Percentiles rank a stretch among this genome's conserved stretches.
Conservation (phyloP, 2,797 vertebrate species). For the Enteromius fasciolatus region DNA sequence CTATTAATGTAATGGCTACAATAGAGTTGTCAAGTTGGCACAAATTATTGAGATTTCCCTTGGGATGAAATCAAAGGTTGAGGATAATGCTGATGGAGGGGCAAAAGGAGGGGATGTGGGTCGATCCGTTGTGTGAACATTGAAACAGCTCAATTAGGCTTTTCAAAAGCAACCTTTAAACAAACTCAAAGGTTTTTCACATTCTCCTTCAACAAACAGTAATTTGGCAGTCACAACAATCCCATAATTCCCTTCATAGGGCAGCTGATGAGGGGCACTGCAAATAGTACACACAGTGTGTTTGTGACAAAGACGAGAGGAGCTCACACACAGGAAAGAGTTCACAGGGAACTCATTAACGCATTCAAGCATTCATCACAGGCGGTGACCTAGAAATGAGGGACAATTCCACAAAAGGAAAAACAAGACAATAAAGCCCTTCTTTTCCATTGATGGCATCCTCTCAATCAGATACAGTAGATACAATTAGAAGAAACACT, state of each 20-base stretch:
- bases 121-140: constrained; percentile 10
- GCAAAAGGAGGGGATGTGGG: constrained; percentile 2
- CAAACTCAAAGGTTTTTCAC: constrained; percentile 36
- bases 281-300: constrained; percentile 38
- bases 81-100: constrained; percentile 10
- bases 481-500: constrained; percentile 59
- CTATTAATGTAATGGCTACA: constrained; percentile 1
- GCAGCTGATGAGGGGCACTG: constrained; percentile 16
- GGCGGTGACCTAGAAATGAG: constrained; percentile 69
- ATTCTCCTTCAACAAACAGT: constrained; percentile 4
- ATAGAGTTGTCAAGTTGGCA: background rate
- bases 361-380: constrained; percentile 62
- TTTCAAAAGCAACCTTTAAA: constrained; percentile 46
- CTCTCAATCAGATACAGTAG: constrained; percentile 58
- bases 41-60: background rate
- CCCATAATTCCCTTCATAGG: constrained; percentile 41
- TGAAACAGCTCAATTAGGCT: constrained; percentile 46
- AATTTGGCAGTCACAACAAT: constrained; percentile 33
- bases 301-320: constrained; percentile 39
- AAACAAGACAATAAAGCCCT: constrained; percentile 64
- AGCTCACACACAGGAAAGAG: constrained; percentile 36
- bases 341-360: constrained; percentile 60
- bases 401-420: constrained; percentile 61
- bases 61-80: constrained; percentile 18
- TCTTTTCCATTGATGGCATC: constrained; percentile 59